A percentile compares a stretch with the other conserved stretches of the same genome.
Conservation (phyloP, 2,113 vertebrate genomes). For the Neogale vison region DNA sequence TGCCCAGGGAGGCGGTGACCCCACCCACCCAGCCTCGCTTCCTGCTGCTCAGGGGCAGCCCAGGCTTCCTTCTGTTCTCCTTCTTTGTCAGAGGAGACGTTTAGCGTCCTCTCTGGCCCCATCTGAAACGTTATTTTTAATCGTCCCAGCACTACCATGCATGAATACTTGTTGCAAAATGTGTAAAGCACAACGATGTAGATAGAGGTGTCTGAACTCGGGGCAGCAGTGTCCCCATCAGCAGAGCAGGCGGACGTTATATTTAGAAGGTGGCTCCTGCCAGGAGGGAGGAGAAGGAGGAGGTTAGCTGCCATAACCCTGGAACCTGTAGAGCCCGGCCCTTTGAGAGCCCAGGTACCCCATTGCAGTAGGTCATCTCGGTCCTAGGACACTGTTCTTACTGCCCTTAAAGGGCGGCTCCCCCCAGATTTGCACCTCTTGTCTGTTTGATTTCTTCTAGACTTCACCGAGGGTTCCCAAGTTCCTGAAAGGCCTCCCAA, state of each 20-base stretch:
- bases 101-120: neutral
- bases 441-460: slow-evolving; percentile 77
- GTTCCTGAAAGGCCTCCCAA: slow-evolving; percentile 96
- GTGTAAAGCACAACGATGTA: neutral
- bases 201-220: neutral
- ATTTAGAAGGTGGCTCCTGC: neutral
- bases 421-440: neutral
- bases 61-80: neutral
- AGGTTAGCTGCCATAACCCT: neutral
- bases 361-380: neutral
- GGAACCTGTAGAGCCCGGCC: neutral
- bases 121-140: neutral
- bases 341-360: neutral
- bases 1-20: neutral
- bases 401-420: neutral
- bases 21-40: neutral
- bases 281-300: neutral
- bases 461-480: slow-evolving; percentile 87
- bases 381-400: neutral
- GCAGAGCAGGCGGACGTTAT: neutral
- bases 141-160: neutral
- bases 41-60: neutral
- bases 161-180: neutral
- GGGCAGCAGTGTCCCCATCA: neutral
- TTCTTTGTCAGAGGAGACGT: neutral